Conservation (phyloP, 2,113 vertebrate genomes). For the Cygnus buccinator region DNA sequence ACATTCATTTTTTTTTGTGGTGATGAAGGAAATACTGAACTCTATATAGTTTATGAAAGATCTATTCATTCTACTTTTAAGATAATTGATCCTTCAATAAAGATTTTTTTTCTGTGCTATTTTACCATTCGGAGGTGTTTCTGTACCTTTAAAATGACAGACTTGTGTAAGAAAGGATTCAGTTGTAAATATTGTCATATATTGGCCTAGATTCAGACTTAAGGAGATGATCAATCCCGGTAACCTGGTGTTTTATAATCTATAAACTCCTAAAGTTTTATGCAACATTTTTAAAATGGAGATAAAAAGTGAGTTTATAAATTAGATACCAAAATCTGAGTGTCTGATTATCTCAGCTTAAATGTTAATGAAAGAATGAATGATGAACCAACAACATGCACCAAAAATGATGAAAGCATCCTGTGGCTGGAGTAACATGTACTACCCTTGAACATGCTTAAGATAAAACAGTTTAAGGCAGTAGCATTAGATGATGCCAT, state of each 20-base stretch:
- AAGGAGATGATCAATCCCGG: neutral
- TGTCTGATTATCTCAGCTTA: neutral
- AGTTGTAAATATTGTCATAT: neutral
- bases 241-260: neutral
- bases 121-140: neutral
- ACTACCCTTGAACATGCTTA: fast-evolving
- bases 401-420: neutral
- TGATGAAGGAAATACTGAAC: neutral
- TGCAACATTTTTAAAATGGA: neutral
- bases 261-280: neutral
- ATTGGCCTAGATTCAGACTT: neutral
- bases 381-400: neutral
- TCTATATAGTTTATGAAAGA: neutral
- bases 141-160: neutral
- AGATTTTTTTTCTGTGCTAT: neutral
- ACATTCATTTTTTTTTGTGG: neutral
- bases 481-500: neutral
- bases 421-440: neutral
- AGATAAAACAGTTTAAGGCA: fast-evolving
- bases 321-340: neutral
- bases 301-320: neutral
- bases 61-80: neutral
- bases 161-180: neutral
- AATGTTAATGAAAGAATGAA: neutral
- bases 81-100: neutral